phyloP scores from a whole-genome alignment of 2,797 vertebrate species.

The Notolepis coatsorum region DNA sequence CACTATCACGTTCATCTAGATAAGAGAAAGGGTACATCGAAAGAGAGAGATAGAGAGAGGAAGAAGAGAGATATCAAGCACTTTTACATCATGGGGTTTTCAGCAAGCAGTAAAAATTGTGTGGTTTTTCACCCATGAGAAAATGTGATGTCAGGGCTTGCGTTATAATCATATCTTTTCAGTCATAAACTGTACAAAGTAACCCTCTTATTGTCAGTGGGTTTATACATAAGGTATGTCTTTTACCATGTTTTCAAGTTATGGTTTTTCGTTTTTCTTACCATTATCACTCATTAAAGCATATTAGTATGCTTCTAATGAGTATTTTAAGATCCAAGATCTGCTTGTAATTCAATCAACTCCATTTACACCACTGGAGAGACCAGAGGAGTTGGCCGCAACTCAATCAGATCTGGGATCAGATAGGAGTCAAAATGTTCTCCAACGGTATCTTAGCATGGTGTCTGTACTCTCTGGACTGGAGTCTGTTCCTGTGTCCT shows the following conservation, averaged over 20 bases:
- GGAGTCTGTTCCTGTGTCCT: constrained; percentile 30
- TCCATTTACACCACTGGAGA: background rate
- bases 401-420: constrained; percentile 42
- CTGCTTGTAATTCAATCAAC: constrained; percentile 6
- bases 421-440: constrained; percentile 11
- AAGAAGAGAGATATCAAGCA: constrained; percentile 76
- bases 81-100: constrained; percentile 68
- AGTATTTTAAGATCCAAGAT: constrained; percentile 20
- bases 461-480: constrained; percentile 31
- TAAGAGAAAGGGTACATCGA: constrained; percentile 83
- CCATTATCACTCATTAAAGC: constrained; percentile 27
- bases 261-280: constrained; percentile 21
- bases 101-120: constrained; percentile 68
- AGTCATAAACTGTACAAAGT: constrained; percentile 73
- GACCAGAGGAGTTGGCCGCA: background rate
- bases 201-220: constrained; percentile 45
- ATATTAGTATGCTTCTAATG: constrained; percentile 24
- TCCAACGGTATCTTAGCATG: constrained; percentile 13
- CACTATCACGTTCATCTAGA: constrained; percentile 88
- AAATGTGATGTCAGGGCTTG: constrained; percentile 64
- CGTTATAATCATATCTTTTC: constrained; percentile 38
- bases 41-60: constrained; percentile 73
- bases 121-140: constrained; percentile 48
- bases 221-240: constrained; percentile 38
- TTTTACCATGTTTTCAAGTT: constrained; percentile 18